Conservation (phyloP, 1,140 invertebrate genomes). For the Leucophenga varia region DNA sequence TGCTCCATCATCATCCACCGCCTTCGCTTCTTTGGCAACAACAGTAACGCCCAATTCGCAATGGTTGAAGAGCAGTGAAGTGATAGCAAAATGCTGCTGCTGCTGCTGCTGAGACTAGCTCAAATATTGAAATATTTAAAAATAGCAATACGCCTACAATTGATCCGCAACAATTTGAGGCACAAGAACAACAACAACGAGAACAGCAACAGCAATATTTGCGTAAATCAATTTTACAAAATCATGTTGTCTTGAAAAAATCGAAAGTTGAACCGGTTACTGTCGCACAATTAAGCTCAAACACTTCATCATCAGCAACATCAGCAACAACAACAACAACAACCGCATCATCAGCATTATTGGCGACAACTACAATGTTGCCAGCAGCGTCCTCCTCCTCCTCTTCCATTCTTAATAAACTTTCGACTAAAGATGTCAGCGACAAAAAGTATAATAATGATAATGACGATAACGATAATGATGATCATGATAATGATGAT, state of each 20-base stretch:
- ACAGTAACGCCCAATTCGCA: too few species aligned
- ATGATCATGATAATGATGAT: conserved; percentile 25
- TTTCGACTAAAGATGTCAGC: too few species aligned
- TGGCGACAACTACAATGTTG: conserved; percentile 7
- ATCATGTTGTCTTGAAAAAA: conserved; percentile 40
- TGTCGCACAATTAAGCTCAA: conserved; percentile 24
- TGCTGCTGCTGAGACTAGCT: too few species aligned
- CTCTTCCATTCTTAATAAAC: too few species aligned
- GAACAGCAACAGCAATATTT: conserved; percentile 10
- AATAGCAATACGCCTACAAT: not conserved
- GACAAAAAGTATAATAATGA: not conserved
- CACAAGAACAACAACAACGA: conserved; percentile 19
- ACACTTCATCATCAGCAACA: conserved; percentile 16
- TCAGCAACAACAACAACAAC: conserved; percentile 9
- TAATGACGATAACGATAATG: conserved; percentile 1
- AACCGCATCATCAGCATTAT: not conserved
- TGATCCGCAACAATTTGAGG: not conserved
- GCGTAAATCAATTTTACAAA: conserved; percentile 11
- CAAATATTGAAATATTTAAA: too few species aligned
- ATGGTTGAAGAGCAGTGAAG: too few species aligned
- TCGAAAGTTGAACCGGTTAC: conserved; percentile 53
- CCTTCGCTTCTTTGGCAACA: too few species aligned
- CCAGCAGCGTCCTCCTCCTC: too few species aligned
- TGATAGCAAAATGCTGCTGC: too few species aligned
- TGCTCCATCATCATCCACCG: too few species aligned